A percentile compares a stretch with the other conserved stretches of the same genome.
Conservation (phyloP, 2,888 invertebrate species). For the Cylloceria caligata region DNA sequence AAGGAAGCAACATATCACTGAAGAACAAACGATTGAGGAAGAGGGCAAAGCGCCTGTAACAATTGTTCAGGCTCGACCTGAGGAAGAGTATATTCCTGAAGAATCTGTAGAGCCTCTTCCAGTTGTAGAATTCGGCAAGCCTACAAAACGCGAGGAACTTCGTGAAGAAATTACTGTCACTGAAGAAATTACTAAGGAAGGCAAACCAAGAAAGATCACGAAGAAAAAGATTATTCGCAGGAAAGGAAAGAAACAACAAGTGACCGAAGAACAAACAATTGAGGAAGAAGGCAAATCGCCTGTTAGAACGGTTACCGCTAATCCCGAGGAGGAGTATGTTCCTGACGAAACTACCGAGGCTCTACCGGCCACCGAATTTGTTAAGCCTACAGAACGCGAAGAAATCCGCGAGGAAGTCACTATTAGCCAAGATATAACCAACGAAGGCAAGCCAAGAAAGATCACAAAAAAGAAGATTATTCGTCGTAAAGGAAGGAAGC, state of each 20-base stretch:
- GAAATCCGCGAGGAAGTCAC: slow-evolving; percentile 74
- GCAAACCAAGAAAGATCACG: slow-evolving; percentile 81
- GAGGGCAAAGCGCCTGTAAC: slow-evolving; percentile 84
- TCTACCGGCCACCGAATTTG: slow-evolving; percentile 72
- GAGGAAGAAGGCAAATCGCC: slow-evolving; percentile 70
- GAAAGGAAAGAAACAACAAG: slow-evolving; percentile 66
- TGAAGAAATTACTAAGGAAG: slow-evolving; percentile 80
- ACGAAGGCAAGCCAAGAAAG: slow-evolving; percentile 79
- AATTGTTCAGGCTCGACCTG: slow-evolving; percentile 80
- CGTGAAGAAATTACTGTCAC: slow-evolving; percentile 63
- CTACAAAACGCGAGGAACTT: slow-evolving; percentile 80
- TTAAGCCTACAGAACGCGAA: slow-evolving; percentile 75
- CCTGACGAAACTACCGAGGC: slow-evolving; percentile 81
- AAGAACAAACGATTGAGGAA: slow-evolving; percentile 84
- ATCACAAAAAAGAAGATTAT: slow-evolving; percentile 83
- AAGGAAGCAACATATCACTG: slow-evolving; percentile 72
- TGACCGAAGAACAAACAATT: slow-evolving; percentile 76
- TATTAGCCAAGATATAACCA: slow-evolving; percentile 76
- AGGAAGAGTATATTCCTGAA: slow-evolving; percentile 61
- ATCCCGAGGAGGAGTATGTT: slow-evolving; percentile 68
- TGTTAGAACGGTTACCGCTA: slow-evolving; percentile 8
- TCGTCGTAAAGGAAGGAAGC: slow-evolving; percentile 79
- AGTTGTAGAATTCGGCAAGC: slow-evolving; percentile 69
- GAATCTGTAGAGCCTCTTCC: slow-evolving; percentile 47
- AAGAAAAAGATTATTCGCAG: slow-evolving; percentile 71